Conservation (phyloP, 2,888 invertebrate species). For the Diadegma fenestrale region DNA sequence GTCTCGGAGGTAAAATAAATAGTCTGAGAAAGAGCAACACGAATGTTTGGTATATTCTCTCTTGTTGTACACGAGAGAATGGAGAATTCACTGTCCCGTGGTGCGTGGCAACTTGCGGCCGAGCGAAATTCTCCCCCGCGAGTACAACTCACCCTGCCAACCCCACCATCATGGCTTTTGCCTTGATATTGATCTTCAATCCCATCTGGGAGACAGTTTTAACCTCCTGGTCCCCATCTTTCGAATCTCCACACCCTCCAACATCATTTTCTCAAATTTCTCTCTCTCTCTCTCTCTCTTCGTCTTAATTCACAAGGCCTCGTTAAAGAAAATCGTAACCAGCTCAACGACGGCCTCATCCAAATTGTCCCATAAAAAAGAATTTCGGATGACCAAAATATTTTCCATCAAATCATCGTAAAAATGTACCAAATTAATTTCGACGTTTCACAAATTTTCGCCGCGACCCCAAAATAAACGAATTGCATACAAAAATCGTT, state of each 20-base stretch:
- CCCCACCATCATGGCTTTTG: constrained; percentile 68
- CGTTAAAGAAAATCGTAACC: too few species aligned
- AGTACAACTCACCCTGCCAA: constrained; percentile 15
- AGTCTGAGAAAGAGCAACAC: constrained; percentile 1
- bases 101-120: constrained; percentile 64
- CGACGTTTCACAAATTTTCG: too few species aligned
- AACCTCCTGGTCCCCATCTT: constrained; percentile 28
- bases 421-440: too few species aligned
- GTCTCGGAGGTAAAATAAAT: neutral
- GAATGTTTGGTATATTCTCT: constrained; percentile 5
- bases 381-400: too few species aligned
- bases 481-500: neutral
- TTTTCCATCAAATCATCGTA: too few species aligned
- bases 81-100: constrained; percentile 53
- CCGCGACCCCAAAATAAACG: neutral
- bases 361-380: too few species aligned
- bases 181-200: constrained; percentile 79
- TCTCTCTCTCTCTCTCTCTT: neutral
- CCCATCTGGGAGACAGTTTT: constrained; percentile 47
- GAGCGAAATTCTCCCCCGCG: constrained; percentile 10
- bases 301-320: too few species aligned
- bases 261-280: neutral
- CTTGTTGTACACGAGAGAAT: constrained; percentile 34
- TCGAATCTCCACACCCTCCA: constrained; percentile 29
- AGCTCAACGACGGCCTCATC: too few species aligned